Evolutionary conservation across 2,797 vertebrate genomes (phyloP).

Genomic region (Diceros bicornis): DNA sequence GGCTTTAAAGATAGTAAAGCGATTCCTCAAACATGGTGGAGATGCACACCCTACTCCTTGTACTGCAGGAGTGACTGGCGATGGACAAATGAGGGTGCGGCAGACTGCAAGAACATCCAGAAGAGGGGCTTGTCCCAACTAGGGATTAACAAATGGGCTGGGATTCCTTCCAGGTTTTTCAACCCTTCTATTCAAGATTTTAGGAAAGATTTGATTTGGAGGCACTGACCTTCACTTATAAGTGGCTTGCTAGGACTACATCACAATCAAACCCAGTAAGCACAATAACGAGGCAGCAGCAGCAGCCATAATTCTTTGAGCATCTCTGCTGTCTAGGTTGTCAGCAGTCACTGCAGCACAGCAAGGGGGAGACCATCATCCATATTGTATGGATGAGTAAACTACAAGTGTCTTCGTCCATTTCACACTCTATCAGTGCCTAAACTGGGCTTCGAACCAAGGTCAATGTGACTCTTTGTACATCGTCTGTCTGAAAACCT

Average conservation of each 20-base stretch:
- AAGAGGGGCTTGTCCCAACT: rapidly evolving
- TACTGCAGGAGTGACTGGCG: rapidly evolving
- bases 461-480: neutral
- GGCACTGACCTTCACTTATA: neutral
- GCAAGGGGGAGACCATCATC: neutral
- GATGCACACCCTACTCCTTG: rapidly evolving
- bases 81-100: neutral
- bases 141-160: neutral
- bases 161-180: neutral
- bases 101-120: rapidly evolving
- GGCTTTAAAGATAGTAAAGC: neutral
- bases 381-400: rapidly evolving
- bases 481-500: neutral
- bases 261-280: neutral
- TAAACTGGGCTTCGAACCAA: neutral
- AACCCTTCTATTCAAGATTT: neutral
- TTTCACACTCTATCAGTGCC: neutral
- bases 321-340: rapidly evolving
- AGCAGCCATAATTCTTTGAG: neutral
- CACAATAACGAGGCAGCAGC: too few species aligned
- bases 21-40: neutral
- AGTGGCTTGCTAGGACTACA: neutral
- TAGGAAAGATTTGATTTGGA: neutral
- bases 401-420: neutral
- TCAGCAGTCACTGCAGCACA: too few species aligned